A percentile compares a stretch with the other conserved stretches of the same genome.
Conservation (phyloP, 2,113 vertebrate species). For the Capreolus pygargus region DNA sequence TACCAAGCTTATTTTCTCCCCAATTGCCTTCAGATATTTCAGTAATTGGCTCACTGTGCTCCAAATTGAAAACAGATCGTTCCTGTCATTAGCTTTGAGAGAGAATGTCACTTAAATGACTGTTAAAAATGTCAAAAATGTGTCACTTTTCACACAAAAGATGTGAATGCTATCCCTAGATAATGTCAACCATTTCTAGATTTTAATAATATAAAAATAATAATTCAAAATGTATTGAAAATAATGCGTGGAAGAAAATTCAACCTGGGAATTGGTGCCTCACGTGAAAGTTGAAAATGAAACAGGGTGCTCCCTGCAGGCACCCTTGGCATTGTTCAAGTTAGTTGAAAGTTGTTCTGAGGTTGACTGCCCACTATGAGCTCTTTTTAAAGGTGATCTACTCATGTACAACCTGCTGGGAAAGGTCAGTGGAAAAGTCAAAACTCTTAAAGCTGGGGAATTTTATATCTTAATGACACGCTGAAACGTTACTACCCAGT, state of each 20-base stretch:
- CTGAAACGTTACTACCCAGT: constrained; percentile 41
- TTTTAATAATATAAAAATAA: background rate
- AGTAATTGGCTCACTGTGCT: background rate
- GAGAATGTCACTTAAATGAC: background rate
- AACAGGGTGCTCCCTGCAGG: background rate
- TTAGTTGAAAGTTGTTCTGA: background rate
- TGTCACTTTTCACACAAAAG: background rate
- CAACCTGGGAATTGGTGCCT: background rate
- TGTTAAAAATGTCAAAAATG: background rate
- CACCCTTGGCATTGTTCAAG: background rate
- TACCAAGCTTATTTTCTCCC: background rate
- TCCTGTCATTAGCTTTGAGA: background rate
- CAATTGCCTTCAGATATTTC: background rate
- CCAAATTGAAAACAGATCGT: background rate
- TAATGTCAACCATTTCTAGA: background rate
- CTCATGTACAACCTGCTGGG: constrained; percentile 27
- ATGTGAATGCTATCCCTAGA: background rate
- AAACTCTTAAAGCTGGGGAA: background rate
- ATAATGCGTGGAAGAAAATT: background rate
- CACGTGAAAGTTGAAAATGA: background rate
- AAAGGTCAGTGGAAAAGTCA: constrained; percentile 42
- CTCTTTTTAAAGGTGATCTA: background rate
- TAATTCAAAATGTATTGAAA: background rate
- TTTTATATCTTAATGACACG: constrained; percentile 14
- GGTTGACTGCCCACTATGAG: background rate